Evolutionary conservation across 2,888 invertebrate genomes (phyloP).

Genomic region (Heliothis peltigera): DNA sequence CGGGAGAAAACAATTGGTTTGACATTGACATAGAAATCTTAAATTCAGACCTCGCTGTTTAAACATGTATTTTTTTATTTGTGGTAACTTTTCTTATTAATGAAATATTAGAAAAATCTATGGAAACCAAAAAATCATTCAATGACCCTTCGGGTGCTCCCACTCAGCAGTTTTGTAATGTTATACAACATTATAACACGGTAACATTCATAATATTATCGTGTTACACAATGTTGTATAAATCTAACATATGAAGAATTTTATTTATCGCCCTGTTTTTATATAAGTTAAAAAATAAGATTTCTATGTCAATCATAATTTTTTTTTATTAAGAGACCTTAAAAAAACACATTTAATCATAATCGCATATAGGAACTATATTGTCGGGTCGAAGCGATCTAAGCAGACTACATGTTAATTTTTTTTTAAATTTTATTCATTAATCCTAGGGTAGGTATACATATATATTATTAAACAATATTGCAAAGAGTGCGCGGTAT

Average conservation of each 20-base stretch:
- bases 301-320: slow-evolving; percentile 33
- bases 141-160: too few relatives aligned
- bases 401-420: slow-evolving; percentile 69
- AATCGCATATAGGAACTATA: slow-evolving; percentile 79
- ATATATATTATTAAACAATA: slow-evolving; percentile 57
- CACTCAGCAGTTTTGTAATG: too few relatives aligned
- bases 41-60: not conserved
- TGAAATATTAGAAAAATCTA: too few relatives aligned
- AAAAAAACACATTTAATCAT: slow-evolving; percentile 56
- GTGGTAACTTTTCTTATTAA: too few relatives aligned
- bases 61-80: too few relatives aligned
- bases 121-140: too few relatives aligned
- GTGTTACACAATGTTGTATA: too few relatives aligned
- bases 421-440: slow-evolving; percentile 48
- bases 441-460: slow-evolving; percentile 58
- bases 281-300: slow-evolving; percentile 7
- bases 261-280: not conserved
- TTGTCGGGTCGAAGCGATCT: slow-evolving; percentile 77
- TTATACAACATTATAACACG: too few relatives aligned
- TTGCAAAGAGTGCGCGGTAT: slow-evolving; percentile 31
- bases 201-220: too few relatives aligned
- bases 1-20: slow-evolving; percentile 49
- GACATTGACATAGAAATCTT: slow-evolving; percentile 39
- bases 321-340: slow-evolving; percentile 49
- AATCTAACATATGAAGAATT: not conserved